Percentiles rank a stretch among this genome's conserved stretches.
Evolutionary conservation across 2,113 vertebrate species (phyloP).

Genomic region (Odocoileus hemionus): DNA sequence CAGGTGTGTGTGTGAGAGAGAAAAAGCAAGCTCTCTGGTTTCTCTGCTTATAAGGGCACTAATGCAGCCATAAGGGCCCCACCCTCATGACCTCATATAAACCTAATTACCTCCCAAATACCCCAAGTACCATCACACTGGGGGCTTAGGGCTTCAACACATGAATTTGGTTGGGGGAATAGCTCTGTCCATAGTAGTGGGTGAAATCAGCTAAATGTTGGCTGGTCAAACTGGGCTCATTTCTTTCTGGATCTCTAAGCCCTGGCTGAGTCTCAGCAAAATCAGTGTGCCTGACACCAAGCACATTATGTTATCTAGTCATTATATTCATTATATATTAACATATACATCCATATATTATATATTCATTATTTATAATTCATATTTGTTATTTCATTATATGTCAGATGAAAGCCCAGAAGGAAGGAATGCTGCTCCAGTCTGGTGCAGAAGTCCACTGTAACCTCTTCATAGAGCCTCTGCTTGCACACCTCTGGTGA

Average conservation of each 20-base stretch:
- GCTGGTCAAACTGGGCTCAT: not conserved
- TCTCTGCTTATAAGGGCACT: not conserved
- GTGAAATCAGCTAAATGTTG: not conserved
- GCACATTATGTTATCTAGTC: not conserved
- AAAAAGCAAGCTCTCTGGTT: not conserved
- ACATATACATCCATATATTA: not conserved
- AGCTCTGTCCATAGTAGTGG: not conserved
- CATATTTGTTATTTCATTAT: not conserved
- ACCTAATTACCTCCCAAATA: not conserved
- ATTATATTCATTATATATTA: not conserved
- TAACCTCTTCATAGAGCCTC: not conserved
- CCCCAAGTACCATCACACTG: not conserved
- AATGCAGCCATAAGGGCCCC: not conserved
- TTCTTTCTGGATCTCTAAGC: not conserved
- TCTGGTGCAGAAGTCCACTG: not conserved
- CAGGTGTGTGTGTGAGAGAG: not conserved
- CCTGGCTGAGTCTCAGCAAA: not conserved
- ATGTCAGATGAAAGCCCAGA: not conserved
- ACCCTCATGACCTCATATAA: not conserved
- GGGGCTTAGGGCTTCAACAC: not conserved
- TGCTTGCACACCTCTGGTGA: not conserved
- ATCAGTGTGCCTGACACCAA: not conserved
- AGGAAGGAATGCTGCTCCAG: not conserved
- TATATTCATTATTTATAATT: not conserved
- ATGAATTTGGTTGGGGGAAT: not conserved